Evolutionary conservation across 2,888 invertebrate genomes (phyloP), one percentile per base, ranked within the genome.

Genomic region (Diplolepis rosae): DNA sequence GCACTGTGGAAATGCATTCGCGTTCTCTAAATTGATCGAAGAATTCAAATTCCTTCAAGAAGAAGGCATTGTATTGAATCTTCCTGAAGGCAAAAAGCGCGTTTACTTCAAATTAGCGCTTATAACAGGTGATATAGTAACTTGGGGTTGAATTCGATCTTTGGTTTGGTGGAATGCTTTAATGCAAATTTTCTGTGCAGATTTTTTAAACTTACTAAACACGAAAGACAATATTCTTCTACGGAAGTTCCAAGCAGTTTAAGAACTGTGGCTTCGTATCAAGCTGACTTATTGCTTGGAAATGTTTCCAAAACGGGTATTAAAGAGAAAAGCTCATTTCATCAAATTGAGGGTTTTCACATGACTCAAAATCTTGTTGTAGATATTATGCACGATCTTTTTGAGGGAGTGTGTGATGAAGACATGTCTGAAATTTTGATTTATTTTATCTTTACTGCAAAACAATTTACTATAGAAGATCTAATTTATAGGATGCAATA

Each of bases 21-120:
- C 1, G 7, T 9, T 32, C 7, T 32, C 7, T 9, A 32, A 1
- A 6, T 50, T 50, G 7, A 50, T 50, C 24, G 24, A 75, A 22
- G 79, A 79, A 70, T 30, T 78, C 3, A 66, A 69, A 32, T 75
- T 65, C 68, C 54, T 78, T 50, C 66, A 69, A 66, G 24, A 45
- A 28, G 22, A 70, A 39, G 78, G 75, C 18, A 74, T 80, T 7
- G 42, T 39, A 22, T 28, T 78, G 6, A 22, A 61, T 9, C 11
- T 70, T 1, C 45, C 72, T 0, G 32, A 52, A 30, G 67, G 65
- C 3, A 28, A 69, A 9, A 2, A 15, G 6, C n/a, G 18, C 5
- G 45, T 77, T 15, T 77, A 65, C 73, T 78, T 78, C 65, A 39
- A 66, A 24, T 35, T 76, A 15, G 74, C 68, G 0, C 61, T 75